These are phyloP conservation scores for Mormyrus lacerda DNA, from an alignment of 2,113 vertebrate species.

Conservation along the genomic window DNA sequence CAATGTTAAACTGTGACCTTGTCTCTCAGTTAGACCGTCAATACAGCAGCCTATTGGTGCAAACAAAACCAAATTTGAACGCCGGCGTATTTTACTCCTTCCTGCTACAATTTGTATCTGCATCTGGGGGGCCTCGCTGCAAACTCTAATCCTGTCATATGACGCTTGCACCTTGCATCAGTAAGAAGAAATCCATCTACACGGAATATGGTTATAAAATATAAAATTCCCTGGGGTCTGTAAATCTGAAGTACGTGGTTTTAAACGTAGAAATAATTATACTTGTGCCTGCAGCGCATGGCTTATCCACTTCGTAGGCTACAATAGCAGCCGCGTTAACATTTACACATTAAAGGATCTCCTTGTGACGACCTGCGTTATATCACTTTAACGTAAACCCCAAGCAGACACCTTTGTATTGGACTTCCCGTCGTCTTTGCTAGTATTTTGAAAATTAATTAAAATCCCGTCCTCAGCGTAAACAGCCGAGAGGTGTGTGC, in stretches of 20 bases:
- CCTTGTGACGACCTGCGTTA: neutral
- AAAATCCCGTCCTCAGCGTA: neutral
- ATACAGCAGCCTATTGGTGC: neutral
- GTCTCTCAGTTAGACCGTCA: conserved; percentile 3
- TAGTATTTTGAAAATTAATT: conserved; percentile 1
- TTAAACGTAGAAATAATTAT: neutral
- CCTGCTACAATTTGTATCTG: conserved; percentile 1
- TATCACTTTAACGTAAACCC: neutral
- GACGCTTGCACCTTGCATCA: neutral
- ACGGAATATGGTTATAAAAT: neutral
- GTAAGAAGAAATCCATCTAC: neutral
- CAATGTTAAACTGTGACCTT: conserved; percentile 9
- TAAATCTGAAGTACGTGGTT: neutral
- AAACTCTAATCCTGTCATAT: neutral
- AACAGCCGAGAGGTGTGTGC: neutral
- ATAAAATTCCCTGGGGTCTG: neutral
- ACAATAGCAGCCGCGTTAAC: neutral
- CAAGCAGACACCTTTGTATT: neutral
- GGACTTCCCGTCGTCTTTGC: neutral
- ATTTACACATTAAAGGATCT: neutral
- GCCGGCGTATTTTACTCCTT: neutral
- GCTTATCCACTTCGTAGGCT: neutral
- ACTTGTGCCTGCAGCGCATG: neutral
- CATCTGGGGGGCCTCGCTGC: neutral
- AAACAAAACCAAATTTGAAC: neutral